These are phyloP conservation scores for Pristionchus arcanus DNA, from an alignment of 2,888 invertebrate species.

Conservation along the genomic window DNA sequence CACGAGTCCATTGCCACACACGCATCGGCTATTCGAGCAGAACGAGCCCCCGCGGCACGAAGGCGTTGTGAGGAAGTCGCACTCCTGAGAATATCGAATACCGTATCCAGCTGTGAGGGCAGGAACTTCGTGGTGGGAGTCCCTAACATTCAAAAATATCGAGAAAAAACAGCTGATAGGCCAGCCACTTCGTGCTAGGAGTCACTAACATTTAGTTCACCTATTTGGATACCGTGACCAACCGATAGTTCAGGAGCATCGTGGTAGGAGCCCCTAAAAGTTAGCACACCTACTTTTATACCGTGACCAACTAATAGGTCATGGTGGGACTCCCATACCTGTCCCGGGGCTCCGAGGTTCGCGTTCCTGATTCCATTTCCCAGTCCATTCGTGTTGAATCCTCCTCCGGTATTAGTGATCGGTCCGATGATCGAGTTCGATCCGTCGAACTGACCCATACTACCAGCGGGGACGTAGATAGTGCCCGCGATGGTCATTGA, in stretches of 20 bases:
- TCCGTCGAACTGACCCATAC: constrained; percentile 19
- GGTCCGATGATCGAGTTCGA: constrained; percentile 43
- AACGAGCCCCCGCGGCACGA: constrained; percentile 66
- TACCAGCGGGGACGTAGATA: neutral
- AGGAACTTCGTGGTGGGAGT: no score
- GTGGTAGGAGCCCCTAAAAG: no score
- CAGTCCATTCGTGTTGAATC: neutral
- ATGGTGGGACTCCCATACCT: neutral
- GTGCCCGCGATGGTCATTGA: constrained; percentile 19
- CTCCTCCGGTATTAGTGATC: neutral
- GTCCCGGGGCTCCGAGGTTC: constrained; percentile 42
- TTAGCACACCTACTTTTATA: no score
- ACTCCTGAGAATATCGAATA: constrained; percentile 56
- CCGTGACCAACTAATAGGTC: no score
- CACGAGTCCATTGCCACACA: constrained; percentile 61
- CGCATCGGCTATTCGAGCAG: constrained; percentile 67
- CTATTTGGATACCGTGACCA: no score
- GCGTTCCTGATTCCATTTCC: constrained; percentile 6
- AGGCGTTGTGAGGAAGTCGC: constrained; percentile 62
- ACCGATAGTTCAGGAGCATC: no score
- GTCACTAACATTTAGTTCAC: no score
- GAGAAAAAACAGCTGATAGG: no score
- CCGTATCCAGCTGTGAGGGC: no score
- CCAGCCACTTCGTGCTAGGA: no score
- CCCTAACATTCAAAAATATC: no score